These are phyloP conservation scores for Sebastes kiyomatsui DNA, from an alignment of 2,797 vertebrate genomes.

Conservation along the genomic window DNA sequence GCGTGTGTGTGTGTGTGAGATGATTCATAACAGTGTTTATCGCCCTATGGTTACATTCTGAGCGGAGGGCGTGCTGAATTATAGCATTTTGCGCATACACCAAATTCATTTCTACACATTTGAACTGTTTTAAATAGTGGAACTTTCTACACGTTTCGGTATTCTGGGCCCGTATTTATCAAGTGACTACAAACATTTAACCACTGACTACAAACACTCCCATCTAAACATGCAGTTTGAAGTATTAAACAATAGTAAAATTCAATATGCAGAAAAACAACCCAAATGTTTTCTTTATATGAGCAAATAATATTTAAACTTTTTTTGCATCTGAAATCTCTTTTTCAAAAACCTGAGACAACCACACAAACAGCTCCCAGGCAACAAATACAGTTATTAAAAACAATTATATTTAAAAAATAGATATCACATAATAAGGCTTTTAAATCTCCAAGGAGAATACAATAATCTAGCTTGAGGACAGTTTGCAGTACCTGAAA, in stretches of 20 bases:
- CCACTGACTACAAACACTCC: not conserved
- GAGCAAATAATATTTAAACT: not conserved
- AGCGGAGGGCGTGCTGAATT: not conserved
- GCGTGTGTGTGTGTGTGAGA: slow-evolving; percentile 3
- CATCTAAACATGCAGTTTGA: not conserved
- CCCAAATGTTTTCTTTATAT: not conserved
- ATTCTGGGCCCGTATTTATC: not conserved
- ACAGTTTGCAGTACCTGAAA: not conserved
- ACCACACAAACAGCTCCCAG: not conserved
- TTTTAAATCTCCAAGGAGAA: not conserved
- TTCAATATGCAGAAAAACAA: not conserved
- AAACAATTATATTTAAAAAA: not conserved
- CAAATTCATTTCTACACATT: not conserved
- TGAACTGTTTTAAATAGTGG: not conserved
- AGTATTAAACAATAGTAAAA: not conserved
- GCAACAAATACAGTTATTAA: not conserved
- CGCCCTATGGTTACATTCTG: not conserved
- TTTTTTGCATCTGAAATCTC: not conserved
- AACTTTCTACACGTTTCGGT: not conserved
- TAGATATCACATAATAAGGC: too few species aligned
- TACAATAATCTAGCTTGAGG: not conserved
- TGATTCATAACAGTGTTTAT: slow-evolving; percentile 27
- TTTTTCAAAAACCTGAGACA: not conserved
- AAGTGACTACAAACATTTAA: not conserved
- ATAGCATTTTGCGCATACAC: not conserved